A percentile compares a stretch with the other conserved stretches of the same genome.
These are phyloP conservation scores for Micropterix aruncella DNA, from an alignment of 2,888 invertebrate species.

Conservation along the genomic window DNA sequence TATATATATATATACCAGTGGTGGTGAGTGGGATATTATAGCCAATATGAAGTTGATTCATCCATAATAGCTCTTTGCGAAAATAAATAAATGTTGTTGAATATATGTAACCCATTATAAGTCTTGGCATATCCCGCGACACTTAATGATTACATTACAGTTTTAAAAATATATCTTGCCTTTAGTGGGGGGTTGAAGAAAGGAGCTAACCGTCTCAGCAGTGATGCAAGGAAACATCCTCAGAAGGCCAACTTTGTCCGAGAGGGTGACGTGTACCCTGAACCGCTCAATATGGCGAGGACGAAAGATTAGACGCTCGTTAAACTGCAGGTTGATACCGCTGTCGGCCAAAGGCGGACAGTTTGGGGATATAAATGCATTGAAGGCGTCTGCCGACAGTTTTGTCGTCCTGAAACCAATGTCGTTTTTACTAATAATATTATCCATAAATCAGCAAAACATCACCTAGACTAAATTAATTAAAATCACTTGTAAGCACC, in stretches of 20 bases:
- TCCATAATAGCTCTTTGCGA: too few species aligned
- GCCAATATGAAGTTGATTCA: too few species aligned
- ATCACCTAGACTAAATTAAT: conserved; percentile 14
- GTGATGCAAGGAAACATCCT: conserved; percentile 89
- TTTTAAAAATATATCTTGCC: too few species aligned
- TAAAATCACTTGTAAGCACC: background rate
- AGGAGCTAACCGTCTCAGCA: conserved; percentile 54
- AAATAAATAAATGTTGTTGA: too few species aligned
- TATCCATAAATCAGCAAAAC: conserved; percentile 22
- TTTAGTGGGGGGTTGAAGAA: conserved; percentile 59
- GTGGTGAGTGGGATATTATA: too few species aligned
- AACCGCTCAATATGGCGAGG: conserved; percentile 42
- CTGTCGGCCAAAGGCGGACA: conserved; percentile 67
- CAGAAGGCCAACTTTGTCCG: conserved; percentile 73
- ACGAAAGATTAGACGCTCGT: conserved; percentile 29
- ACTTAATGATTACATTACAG: too few species aligned
- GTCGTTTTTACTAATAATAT: background rate
- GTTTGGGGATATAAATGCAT: conserved; percentile 83
- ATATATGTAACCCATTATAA: too few species aligned
- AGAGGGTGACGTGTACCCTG: conserved; percentile 56
- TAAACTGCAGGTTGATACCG: conserved; percentile 64
- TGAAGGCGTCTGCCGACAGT: conserved; percentile 51
- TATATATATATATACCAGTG: too few species aligned
- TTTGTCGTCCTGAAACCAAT: conserved; percentile 50
- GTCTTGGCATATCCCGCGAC: too few species aligned